These are phyloP conservation scores for Tauraco erythrolophus DNA, from an alignment of 2,113 vertebrate genomes.

Conservation along the genomic window DNA sequence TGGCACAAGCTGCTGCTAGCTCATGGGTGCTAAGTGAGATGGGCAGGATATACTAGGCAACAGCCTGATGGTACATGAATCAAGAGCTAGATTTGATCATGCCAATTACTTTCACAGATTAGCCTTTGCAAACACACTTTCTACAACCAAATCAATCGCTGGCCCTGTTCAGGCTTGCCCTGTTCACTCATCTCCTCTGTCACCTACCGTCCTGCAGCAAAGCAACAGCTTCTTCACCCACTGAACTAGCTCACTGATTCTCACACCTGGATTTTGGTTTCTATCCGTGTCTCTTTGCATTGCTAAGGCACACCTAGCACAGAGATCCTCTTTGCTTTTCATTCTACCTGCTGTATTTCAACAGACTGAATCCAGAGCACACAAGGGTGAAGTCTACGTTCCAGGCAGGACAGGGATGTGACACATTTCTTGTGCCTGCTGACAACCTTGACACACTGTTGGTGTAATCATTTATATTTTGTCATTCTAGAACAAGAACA, in stretches of 20 bases:
- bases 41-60: neutral
- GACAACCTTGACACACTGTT: neutral
- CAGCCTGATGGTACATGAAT: neutral
- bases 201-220: neutral
- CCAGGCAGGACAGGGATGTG: neutral
- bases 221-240: neutral
- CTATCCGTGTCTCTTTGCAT: neutral
- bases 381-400: neutral
- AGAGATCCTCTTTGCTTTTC: neutral
- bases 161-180: neutral
- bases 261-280: neutral
- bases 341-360: neutral
- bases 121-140: neutral
- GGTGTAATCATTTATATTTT: neutral
- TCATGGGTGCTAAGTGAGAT: neutral
- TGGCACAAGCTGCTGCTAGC: slow-evolving; percentile 7
- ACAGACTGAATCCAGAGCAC: neutral
- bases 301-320: neutral
- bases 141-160: neutral
- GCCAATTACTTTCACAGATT: neutral
- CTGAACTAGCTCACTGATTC: neutral
- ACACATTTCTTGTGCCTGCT: neutral
- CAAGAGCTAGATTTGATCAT: neutral
- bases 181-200: neutral
- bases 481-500: neutral